Percentiles rank a stretch among this genome's conserved stretches.
These are phyloP conservation scores for Ferrisia virgata DNA, from an alignment of 2,888 invertebrate species.

Conservation along the genomic window DNA sequence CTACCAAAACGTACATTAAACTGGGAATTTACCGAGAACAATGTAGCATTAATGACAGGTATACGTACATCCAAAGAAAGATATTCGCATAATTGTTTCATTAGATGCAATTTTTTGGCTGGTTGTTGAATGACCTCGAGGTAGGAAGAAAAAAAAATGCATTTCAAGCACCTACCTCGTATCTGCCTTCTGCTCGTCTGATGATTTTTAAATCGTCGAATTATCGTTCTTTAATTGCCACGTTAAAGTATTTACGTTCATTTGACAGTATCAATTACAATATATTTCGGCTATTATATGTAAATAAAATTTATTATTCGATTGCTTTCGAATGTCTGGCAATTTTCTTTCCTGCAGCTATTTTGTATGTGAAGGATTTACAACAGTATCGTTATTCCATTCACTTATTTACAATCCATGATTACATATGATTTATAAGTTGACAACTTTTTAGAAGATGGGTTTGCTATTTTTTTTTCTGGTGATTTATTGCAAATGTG, in stretches of 20 bases:
- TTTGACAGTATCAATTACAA: too few species aligned
- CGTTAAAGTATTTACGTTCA: neutral
- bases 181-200: neutral
- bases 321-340: too few species aligned
- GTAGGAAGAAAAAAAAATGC: neutral
- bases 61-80: neutral
- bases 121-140: conserved; percentile 1
- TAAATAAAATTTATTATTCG: too few species aligned
- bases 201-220: neutral
- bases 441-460: too few species aligned
- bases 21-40: neutral
- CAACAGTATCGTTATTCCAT: too few species aligned
- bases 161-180: neutral
- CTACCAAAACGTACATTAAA: neutral
- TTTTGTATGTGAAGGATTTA: too few species aligned
- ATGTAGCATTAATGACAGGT: neutral
- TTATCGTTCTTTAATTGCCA: neutral
- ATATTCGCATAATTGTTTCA: neutral
- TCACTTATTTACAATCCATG: too few species aligned
- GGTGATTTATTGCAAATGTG: too few species aligned
- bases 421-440: too few species aligned
- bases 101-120: neutral
- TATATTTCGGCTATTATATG: too few species aligned
- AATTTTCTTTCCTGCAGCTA: too few species aligned
- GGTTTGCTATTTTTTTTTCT: too few species aligned